A percentile compares a stretch with the other conserved stretches of the same genome.
These are phyloP conservation scores for Encarsia formosa DNA, from an alignment of 2,888 invertebrate species.

Conservation along the genomic window DNA sequence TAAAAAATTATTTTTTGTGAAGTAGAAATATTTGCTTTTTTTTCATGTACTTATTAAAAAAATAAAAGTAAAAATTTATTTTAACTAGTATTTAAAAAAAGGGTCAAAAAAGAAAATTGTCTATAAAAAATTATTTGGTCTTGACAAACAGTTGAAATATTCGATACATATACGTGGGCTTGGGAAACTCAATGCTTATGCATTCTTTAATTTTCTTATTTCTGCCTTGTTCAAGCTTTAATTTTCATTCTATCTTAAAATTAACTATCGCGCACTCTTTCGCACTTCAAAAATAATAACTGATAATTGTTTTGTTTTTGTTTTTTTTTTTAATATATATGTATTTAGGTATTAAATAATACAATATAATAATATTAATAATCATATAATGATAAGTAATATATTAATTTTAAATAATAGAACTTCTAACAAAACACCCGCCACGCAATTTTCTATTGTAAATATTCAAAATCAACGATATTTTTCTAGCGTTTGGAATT, in stretches of 20 bases:
- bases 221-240: too few species aligned
- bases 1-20: conserved; percentile 5
- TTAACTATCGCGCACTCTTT: conserved; percentile 20
- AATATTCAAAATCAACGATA: conserved; percentile 41
- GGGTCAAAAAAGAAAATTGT: conserved; percentile 18
- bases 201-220: conserved; percentile 6
- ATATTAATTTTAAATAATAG: conserved; percentile 52
- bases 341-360: conserved; percentile 49
- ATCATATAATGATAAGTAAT: conserved; percentile 40
- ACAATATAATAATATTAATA: conserved; percentile 28
- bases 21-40: conserved; percentile 15
- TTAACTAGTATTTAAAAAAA: conserved; percentile 11
- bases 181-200: conserved; percentile 16
- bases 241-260: conserved; percentile 7
- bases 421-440: conserved; percentile 48
- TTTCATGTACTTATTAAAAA: conserved; percentile 5
- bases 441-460: conserved; percentile 34
- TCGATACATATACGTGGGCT: conserved; percentile 11
- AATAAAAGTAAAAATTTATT: conserved; percentile 12
- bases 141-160: conserved; percentile 16
- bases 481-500: conserved; percentile 29
- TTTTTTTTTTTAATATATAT: conserved; percentile 50
- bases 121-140: conserved; percentile 26
- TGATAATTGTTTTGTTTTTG: conserved; percentile 43
- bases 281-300: conserved; percentile 41